phyloP scores from a whole-genome alignment of 2,888 invertebrate species.

The Yponomeuta evonymella region DNA sequence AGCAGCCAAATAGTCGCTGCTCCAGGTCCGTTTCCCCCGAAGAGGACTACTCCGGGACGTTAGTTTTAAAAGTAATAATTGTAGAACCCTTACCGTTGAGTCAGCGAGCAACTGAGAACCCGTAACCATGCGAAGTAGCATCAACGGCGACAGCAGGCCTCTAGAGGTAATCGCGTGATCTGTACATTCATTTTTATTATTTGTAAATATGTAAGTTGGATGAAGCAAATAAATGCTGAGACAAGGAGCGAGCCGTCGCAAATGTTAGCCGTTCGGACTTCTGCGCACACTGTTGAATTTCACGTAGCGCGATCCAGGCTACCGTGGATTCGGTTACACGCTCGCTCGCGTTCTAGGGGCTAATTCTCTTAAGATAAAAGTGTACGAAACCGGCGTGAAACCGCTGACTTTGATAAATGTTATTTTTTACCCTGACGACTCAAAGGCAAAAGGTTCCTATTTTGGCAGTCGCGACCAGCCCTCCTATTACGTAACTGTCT shows the following conservation, averaged over 20 bases:
- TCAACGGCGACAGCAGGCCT: slow-evolving; percentile 44
- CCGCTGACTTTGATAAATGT: no score
- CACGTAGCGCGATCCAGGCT: neutral
- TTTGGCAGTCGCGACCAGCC: no score
- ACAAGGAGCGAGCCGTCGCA: slow-evolving; percentile 61
- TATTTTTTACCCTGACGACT: no score
- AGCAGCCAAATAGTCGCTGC: neutral
- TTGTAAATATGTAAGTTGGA: slow-evolving; percentile 67
- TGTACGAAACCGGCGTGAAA: no score
- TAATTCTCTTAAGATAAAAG: no score
- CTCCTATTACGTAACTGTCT: no score
- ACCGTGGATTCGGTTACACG: neutral
- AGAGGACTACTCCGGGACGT: neutral
- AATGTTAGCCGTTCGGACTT: slow-evolving; percentile 61
- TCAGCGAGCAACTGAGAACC: slow-evolving; percentile 33
- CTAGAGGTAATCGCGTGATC: slow-evolving; percentile 56
- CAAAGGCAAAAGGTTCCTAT: no score
- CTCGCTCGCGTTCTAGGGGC: neutral
- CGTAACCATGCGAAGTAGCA: slow-evolving; percentile 34
- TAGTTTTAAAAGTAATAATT: slow-evolving; percentile 1
- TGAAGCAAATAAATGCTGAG: slow-evolving; percentile 56
- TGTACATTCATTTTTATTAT: slow-evolving; percentile 48
- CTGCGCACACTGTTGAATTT: slow-evolving; percentile 44
- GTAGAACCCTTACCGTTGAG: neutral
- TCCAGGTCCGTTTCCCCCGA: neutral